Conservation (phyloP, 2,888 invertebrate species). For the Coleophora flavipennella region DNA sequence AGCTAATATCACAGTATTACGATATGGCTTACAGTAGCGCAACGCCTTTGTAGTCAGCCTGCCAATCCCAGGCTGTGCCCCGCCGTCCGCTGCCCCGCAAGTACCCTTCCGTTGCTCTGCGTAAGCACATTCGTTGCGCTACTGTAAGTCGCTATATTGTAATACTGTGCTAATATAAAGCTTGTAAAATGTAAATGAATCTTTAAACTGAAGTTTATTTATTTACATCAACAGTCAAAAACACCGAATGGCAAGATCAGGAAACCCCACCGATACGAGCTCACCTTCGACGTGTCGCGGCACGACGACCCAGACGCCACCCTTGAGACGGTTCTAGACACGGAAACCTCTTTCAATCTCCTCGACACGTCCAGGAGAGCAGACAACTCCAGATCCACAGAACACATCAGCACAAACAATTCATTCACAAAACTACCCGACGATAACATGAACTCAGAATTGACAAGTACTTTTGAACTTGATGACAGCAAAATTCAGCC, state of each 20-base stretch:
- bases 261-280: constrained; percentile 35
- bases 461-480: constrained; percentile 36
- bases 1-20: too few relatives aligned
- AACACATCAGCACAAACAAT: constrained; percentile 22
- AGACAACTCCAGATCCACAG: constrained; percentile 21
- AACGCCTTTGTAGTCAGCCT: too few relatives aligned
- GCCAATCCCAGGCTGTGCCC: too few relatives aligned
- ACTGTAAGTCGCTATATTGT: too few relatives aligned
- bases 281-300: constrained; percentile 47
- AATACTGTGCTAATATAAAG: too few relatives aligned
- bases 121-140: too few relatives aligned
- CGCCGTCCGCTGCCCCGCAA: too few relatives aligned
- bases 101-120: too few relatives aligned
- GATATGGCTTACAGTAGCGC: too few relatives aligned
- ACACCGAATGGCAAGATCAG: constrained; percentile 53
- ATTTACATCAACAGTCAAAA: constrained; percentile 37
- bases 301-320: constrained; percentile 42
- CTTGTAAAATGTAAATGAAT: too few relatives aligned
- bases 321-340: constrained; percentile 38
- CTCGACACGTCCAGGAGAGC: constrained; percentile 46
- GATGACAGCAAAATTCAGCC: constrained; percentile 57
- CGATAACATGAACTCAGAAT: constrained; percentile 63
- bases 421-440: constrained; percentile 54
- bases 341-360: constrained; percentile 29
- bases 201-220: too few relatives aligned